Evolutionary conservation across 2,888 invertebrate genomes (phyloP).

Genomic region (Tetrapedia diversipes): DNA sequence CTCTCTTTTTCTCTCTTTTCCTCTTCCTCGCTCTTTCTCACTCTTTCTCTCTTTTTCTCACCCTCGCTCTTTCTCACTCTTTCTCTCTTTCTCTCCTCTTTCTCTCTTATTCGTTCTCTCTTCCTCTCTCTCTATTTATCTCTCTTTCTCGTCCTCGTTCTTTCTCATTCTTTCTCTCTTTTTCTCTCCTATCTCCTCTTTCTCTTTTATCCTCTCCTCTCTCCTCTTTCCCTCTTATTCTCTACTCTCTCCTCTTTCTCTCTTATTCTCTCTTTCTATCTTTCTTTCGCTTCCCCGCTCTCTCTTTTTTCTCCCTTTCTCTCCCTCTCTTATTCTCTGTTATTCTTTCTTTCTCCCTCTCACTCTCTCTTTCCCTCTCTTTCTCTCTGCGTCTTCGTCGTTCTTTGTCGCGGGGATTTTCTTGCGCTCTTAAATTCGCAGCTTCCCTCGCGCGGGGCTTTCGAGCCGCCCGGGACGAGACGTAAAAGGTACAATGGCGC

Average conservation of each 20-base stretch:
- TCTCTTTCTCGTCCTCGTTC: no score
- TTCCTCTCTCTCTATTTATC: constrained; percentile 21
- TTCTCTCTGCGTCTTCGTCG: no score
- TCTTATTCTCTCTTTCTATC: constrained; percentile 10
- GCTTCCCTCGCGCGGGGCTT: constrained; percentile 47
- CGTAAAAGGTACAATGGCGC: constrained; percentile 67
- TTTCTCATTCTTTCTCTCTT: no score
- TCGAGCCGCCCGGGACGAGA: constrained; percentile 33
- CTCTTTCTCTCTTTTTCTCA: constrained; percentile 1
- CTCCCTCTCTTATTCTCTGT: constrained; percentile 19
- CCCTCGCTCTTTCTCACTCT: no score
- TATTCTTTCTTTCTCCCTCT: no score
- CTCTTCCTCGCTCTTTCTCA: constrained; percentile 19
- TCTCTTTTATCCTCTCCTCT: not conserved
- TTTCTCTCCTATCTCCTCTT: constrained; percentile 21
- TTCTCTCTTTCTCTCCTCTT: constrained; percentile 18
- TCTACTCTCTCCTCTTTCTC: no score
- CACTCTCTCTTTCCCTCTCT: constrained; percentile 19
- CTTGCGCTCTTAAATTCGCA: constrained; percentile 57
- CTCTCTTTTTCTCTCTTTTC: not conserved
- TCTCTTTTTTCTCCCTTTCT: no score
- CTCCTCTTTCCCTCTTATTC: constrained; percentile 3
- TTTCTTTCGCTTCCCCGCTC: no score
- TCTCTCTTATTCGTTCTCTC: no score
- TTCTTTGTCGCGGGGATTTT: not conserved